These are phyloP conservation scores for Phataginus tricuspis DNA, from an alignment of 2,797 vertebrate genomes.

Conservation along the genomic window DNA sequence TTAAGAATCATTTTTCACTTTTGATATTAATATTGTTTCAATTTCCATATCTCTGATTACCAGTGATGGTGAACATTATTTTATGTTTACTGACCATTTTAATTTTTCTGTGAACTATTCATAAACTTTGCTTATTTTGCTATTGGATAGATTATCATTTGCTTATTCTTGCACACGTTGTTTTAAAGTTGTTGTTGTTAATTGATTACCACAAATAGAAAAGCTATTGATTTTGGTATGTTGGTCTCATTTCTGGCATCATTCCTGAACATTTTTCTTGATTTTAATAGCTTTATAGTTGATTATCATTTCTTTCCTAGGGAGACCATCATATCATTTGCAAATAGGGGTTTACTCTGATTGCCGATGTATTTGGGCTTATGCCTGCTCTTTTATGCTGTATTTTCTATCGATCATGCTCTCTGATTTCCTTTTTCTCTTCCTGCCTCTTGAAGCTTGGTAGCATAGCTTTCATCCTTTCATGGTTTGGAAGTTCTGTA, in stretches of 20 bases:
- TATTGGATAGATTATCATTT: constrained; percentile 10
- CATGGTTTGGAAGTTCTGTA: background rate
- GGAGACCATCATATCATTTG: constrained; percentile 49
- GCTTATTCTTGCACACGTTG: constrained; percentile 46
- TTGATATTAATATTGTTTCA: constrained; percentile 63
- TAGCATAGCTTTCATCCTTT: background rate
- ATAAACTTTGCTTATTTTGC: constrained; percentile 52
- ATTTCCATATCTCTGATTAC: constrained; percentile 66
- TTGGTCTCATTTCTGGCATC: constrained; percentile 43
- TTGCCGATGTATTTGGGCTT: constrained; percentile 28
- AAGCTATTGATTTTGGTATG: constrained; percentile 61
- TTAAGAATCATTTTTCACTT: constrained; percentile 55
- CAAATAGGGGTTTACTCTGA: constrained; percentile 62
- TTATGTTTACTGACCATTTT: constrained; percentile 47
- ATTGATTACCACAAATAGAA: constrained; percentile 62
- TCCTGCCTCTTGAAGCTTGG: background rate
- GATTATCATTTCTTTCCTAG: constrained; percentile 56
- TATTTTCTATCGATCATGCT: constrained; percentile 11
- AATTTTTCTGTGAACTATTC: constrained; percentile 42
- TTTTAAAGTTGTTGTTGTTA: constrained; percentile 54
- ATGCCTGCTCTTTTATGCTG: background rate
- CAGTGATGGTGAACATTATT: constrained; percentile 48
- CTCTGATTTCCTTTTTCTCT: constrained; percentile 6
- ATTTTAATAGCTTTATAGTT: constrained; percentile 61
- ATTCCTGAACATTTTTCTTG: constrained; percentile 59